Evolutionary conservation across 2,888 invertebrate species (phyloP).

Genomic region (Biston betularia): DNA sequence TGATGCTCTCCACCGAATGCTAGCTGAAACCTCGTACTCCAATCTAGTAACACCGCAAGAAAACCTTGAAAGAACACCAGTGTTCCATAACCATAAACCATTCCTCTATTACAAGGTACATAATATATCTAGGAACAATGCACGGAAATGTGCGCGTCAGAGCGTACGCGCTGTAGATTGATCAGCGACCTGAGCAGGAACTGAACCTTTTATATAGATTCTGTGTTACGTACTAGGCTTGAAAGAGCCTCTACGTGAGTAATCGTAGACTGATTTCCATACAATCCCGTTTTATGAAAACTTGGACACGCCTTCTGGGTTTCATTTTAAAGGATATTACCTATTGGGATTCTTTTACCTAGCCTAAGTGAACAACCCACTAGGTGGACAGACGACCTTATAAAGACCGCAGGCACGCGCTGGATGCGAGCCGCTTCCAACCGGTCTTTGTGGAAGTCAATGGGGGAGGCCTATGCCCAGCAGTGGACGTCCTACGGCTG

Average conservation of each 20-base stretch:
- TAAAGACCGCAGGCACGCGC: too few species aligned
- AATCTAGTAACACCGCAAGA: not conserved
- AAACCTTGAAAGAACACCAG: not conserved
- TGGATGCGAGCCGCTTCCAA: too few species aligned
- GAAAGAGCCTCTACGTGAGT: not conserved
- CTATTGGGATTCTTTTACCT: too few species aligned
- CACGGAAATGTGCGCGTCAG: constrained; percentile 61
- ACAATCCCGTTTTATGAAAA: too few species aligned
- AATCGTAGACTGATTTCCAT: too few species aligned
- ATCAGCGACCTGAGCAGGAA: constrained; percentile 32
- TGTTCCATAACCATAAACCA: constrained; percentile 1
- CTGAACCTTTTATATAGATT: constrained; percentile 18
- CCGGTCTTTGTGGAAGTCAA: too few species aligned
- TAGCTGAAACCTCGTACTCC: too few species aligned
- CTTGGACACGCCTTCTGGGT: not conserved
- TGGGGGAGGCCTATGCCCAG: too few species aligned
- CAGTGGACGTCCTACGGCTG: too few species aligned
- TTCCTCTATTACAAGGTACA: not conserved
- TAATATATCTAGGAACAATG: constrained; percentile 55
- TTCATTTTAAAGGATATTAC: not conserved
- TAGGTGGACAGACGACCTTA: too few species aligned
- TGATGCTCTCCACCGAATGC: too few species aligned
- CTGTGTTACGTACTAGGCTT: not conserved
- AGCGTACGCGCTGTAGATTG: constrained; percentile 48
- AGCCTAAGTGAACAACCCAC: too few species aligned